Evolutionary conservation across 2,888 invertebrate species (phyloP), one percentile per base, ranked within the genome.

Genomic region (Atrina japonica): DNA sequence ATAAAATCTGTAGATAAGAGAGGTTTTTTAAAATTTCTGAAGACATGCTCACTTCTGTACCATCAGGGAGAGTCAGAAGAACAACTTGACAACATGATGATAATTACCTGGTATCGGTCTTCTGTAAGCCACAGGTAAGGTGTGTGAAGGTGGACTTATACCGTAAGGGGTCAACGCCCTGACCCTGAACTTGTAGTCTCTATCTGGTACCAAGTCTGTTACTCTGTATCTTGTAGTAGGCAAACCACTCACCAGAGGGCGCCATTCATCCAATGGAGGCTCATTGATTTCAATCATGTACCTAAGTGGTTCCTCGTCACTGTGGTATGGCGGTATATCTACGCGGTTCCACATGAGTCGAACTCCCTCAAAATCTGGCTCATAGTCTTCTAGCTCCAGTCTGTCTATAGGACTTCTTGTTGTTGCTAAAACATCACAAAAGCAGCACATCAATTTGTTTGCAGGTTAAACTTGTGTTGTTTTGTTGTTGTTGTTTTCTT

Each of bases 91-190:
- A n/a, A n/a, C n/a, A n/a, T n/a, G n/a, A n/a, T n/a, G n/a, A 18
- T 1, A 71, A 77, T 66, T 76, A 86, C 86, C 78, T 63, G 78
- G 60, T 7, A 70, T 35, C 27, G 66, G 71, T 50, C 76, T 65
- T 35, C 84, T 78, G 77, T 83, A 75, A 29, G 77, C 66, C 0
- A 82, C 82, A 16, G 82, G 82, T 23, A 82, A 69, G 18, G 77
- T 63, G 14, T 98, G 97, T 61, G 97, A 97, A 0, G 99, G 98
- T 89, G 98, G 98, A 90, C 97, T 97, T 76, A 98, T 94, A 59
- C 99, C 99, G 89, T 96, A 97, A 89, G 96, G 96, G 91, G 98
- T 99, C 89, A 98, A 97, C 6, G 98, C 98, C 41, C 98, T 93
- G 41, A 99, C 94, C 73, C 99, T 93, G 93, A 98, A 97, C 90